Evolutionary conservation across 1,140 invertebrate species (phyloP), one percentile per base, ranked within the genome.

Genomic region (Temnothorax nylanderi): DNA sequence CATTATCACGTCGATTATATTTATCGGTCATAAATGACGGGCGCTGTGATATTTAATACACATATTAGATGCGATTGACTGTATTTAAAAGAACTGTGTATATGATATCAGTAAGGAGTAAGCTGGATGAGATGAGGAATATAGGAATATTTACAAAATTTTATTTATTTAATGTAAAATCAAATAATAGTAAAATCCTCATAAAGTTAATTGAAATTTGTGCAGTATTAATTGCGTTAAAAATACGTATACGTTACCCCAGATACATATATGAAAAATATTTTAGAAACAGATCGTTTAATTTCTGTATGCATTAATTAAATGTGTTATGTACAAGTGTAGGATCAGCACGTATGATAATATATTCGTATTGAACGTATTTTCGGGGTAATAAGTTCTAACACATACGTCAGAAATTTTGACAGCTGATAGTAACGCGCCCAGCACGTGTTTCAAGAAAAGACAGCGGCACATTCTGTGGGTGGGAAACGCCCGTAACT

Each of bases 361-460:
- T 60, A 32, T 75, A 62, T 82, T 74, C 26, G 54, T 41, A 74
- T 32, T 13, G 58, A 56, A 62, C 13, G 47, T 60, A 75, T 84
- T 75, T 75, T 84, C n/a, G 21, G 41, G 54, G 26, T 47, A 87
- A 90, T 90, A 89, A 88, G 80, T 65, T 77, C 47, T 78, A 89
- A 71, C 89, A 90, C 88, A 85, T 90, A 88, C 77, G 78, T 89
- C 82, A 89, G 88, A 90, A 90, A 90, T 90, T 90, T 89, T 90
- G 89, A 90, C 89, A 75, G 75, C 88, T 87, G 89, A 90, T 90
- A 90, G 77, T 69, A 60, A 76, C 72, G 44, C 72, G 26, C 26
- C 1, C 72, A 49, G 89, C 88, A 89, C 71, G 85, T 90, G 89
- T 89, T 89, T 80, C 89, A 85, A 62, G 88, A 76, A 85, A 88